These are phyloP conservation scores for Pavo muticus DNA, from an alignment of 2,113 vertebrate species.

Conservation along the genomic window DNA sequence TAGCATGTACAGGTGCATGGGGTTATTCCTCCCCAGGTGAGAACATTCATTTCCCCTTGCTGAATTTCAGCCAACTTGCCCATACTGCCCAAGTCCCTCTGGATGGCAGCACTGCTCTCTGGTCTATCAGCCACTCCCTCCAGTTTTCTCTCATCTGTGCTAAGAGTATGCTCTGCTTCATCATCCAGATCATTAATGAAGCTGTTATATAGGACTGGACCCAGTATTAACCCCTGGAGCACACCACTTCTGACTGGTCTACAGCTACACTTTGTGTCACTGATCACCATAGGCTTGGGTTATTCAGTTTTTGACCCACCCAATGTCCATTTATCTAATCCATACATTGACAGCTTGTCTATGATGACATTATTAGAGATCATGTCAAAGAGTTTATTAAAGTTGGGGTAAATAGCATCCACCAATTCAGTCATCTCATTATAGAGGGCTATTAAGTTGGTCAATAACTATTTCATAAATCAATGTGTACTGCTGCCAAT, in stretches of 20 bases:
- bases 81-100: neutral
- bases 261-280: neutral
- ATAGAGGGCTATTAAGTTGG: neutral
- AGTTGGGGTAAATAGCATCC: neutral
- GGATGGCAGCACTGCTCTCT: neutral
- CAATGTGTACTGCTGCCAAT: neutral
- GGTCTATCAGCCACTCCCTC: neutral
- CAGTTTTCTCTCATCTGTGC: neutral
- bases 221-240: neutral
- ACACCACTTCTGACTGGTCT: neutral
- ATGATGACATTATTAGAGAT: neutral
- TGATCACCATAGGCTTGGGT: neutral
- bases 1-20: rapidly evolving
- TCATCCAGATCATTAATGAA: neutral
- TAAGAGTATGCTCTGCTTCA: neutral
- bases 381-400: neutral
- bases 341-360: neutral
- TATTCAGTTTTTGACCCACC: neutral
- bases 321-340: neutral
- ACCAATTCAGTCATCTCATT: neutral
- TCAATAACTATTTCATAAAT: neutral
- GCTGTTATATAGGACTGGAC: neutral
- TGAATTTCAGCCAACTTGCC: neutral
- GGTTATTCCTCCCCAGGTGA: rapidly evolving
- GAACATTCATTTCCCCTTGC: neutral